Evolutionary conservation across 2,888 invertebrate species (phyloP).

Genomic region (Euphydryas editha): DNA sequence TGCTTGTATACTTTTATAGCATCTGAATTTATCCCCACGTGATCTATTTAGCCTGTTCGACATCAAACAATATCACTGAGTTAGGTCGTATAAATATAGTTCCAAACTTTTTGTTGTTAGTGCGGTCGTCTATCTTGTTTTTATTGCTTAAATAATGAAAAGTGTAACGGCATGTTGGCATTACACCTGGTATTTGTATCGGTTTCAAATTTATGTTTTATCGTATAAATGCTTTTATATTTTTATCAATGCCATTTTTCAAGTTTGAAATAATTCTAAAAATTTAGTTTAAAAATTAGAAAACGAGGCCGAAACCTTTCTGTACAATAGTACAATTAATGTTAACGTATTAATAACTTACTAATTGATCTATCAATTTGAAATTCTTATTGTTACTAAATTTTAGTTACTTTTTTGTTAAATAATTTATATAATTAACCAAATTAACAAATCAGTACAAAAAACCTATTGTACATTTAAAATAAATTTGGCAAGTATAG

Average conservation of each 20-base stretch:
- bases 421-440: no score
- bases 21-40: constrained; percentile 45
- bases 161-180: constrained; percentile 23
- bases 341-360: no score
- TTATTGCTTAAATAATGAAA: constrained; percentile 44
- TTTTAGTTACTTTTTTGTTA: no score
- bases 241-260: not conserved
- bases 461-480: no score
- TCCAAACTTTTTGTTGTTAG: constrained; percentile 34
- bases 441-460: no score
- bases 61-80: constrained; percentile 45
- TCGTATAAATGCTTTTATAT: not conserved
- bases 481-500: no score
- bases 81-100: constrained; percentile 37
- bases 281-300: no score
- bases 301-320: no score
- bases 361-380: no score
- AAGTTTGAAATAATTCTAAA: not conserved
- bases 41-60: constrained; percentile 38
- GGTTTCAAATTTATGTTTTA: not conserved
- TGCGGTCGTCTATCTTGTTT: constrained; percentile 36
- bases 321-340: no score
- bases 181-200: constrained; percentile 10
- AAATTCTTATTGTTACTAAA: no score
- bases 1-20: no score